Percentiles rank a stretch among this genome's conserved stretches.
Conservation (phyloP, 2,888 invertebrate species). For the Andrena bicolor region DNA sequence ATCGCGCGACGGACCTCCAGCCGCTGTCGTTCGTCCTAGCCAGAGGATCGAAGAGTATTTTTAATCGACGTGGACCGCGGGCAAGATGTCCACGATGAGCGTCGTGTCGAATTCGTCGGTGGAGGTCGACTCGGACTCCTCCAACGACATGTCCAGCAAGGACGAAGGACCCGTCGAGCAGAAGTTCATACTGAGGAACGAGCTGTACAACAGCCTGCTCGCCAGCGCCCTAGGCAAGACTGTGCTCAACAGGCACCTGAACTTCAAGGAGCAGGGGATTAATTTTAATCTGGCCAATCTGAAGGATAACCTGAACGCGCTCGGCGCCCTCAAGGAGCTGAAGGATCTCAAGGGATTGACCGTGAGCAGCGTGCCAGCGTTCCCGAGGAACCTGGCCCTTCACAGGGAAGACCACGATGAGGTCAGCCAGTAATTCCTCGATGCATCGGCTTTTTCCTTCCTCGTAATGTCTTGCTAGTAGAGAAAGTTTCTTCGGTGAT, state of each 20-base stretch:
- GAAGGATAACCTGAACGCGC: slow-evolving; percentile 82
- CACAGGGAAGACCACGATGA: slow-evolving; percentile 82
- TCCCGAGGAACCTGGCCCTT: slow-evolving; percentile 83
- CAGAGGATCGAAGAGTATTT: not conserved
- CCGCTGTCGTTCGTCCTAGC: not conserved
- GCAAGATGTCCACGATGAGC: slow-evolving; percentile 83
- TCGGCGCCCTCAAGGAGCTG: slow-evolving; percentile 82
- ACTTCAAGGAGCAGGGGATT: slow-evolving; percentile 80
- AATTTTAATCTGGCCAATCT: slow-evolving; percentile 80
- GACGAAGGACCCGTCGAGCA: slow-evolving; percentile 77
- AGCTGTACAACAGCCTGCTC: slow-evolving; percentile 92
- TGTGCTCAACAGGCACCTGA: slow-evolving; percentile 82
- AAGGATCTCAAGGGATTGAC: slow-evolving; percentile 83
- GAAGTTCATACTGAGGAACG: slow-evolving; percentile 90
- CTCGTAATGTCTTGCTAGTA: too few relatives aligned
- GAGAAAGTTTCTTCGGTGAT: too few relatives aligned
- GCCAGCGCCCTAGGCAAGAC: slow-evolving; percentile 89
- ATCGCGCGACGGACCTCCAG: not conserved
- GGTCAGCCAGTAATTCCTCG: slow-evolving; percentile 72
- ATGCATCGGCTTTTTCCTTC: not conserved
- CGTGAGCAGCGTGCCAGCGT: slow-evolving; percentile 84
- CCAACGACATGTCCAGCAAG: slow-evolving; percentile 80
- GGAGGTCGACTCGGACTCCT: slow-evolving; percentile 84
- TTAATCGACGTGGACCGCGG: not conserved
- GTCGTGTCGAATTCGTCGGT: slow-evolving; percentile 84